A percentile compares a stretch with the other conserved stretches of the same genome.
Conservation (phyloP, 2,888 invertebrate species). For the Ectemnius cavifrons region DNA sequence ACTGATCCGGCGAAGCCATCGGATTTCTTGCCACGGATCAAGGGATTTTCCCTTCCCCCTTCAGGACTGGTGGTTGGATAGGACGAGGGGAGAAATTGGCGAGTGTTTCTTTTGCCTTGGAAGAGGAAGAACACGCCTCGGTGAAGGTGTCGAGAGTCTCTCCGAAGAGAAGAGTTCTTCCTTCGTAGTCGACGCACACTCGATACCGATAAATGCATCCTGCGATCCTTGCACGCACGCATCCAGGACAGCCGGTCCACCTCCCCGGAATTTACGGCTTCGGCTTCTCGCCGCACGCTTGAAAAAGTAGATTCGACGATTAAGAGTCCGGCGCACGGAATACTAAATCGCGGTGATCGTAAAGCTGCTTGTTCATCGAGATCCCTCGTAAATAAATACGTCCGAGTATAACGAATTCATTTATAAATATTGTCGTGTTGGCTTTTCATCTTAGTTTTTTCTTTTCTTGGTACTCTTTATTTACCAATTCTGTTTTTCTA, state of each 20-base stretch:
- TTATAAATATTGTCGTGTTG: too few species aligned
- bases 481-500: too few species aligned
- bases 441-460: too few species aligned
- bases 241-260: slow-evolving; percentile 5
- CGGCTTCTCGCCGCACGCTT: too few species aligned
- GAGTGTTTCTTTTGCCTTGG: slow-evolving; percentile 45
- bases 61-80: too few species aligned
- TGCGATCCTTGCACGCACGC: slow-evolving; percentile 1
- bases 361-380: background rate
- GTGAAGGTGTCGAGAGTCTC: slow-evolving; percentile 19
- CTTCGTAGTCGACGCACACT: background rate
- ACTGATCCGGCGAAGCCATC: slow-evolving; percentile 36
- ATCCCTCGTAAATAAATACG: too few species aligned
- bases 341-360: slow-evolving; percentile 23
- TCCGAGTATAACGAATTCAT: too few species aligned
- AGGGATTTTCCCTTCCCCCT: slow-evolving; percentile 42
- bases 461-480: too few species aligned
- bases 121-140: slow-evolving; percentile 42
- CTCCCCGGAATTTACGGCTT: slow-evolving; percentile 25
- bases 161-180: slow-evolving; percentile 10
- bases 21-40: slow-evolving; percentile 37
- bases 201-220: slow-evolving; percentile 11
- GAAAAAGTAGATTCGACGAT: slow-evolving; percentile 24
- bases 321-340: slow-evolving; percentile 23
- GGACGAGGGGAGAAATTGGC: slow-evolving; percentile 23